A percentile compares a stretch with the other conserved stretches of the same genome.
Conservation (phyloP, 1,140 invertebrate species). For the Littorina saxatilis region DNA sequence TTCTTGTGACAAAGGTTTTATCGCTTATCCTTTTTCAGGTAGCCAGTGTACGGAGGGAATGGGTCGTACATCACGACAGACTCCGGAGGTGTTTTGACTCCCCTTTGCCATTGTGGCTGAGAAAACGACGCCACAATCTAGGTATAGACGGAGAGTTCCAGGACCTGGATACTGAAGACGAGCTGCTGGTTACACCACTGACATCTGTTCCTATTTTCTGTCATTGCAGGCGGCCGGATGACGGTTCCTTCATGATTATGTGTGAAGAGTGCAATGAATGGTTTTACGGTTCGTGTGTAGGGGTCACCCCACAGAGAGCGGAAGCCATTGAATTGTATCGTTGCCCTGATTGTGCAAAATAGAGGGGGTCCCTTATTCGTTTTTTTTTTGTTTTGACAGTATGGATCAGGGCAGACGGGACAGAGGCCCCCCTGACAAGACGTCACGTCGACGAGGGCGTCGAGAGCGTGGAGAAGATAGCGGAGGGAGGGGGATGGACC, state of each 20-base stretch:
- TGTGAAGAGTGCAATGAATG: constrained; percentile 40
- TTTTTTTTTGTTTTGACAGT: too few relatives aligned
- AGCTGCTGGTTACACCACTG: too few relatives aligned
- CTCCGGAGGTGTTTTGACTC: not conserved
- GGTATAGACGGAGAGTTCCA: not conserved
- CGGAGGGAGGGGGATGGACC: too few relatives aligned
- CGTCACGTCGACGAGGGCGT: too few relatives aligned
- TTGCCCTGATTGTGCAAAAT: too few relatives aligned
- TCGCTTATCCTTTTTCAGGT: not conserved
- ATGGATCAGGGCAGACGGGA: too few relatives aligned
- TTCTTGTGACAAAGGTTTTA: not conserved
- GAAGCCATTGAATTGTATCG: too few relatives aligned
- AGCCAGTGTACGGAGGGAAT: not conserved
- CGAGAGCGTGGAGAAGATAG: too few relatives aligned
- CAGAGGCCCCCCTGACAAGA: too few relatives aligned
- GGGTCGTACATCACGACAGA: not conserved
- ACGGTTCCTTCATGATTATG: constrained; percentile 34
- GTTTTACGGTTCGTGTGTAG: constrained; percentile 36
- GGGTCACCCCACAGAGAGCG: not conserved
- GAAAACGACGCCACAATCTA: not conserved
- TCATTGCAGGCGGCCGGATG: not conserved
- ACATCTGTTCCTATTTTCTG: not conserved
- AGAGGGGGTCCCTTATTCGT: too few relatives aligned
- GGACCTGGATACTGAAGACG: not conserved
- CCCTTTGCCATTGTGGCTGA: not conserved